Evolutionary conservation across 1,140 invertebrate species (phyloP).

Genomic region (Muscidifurax raptorellus): DNA sequence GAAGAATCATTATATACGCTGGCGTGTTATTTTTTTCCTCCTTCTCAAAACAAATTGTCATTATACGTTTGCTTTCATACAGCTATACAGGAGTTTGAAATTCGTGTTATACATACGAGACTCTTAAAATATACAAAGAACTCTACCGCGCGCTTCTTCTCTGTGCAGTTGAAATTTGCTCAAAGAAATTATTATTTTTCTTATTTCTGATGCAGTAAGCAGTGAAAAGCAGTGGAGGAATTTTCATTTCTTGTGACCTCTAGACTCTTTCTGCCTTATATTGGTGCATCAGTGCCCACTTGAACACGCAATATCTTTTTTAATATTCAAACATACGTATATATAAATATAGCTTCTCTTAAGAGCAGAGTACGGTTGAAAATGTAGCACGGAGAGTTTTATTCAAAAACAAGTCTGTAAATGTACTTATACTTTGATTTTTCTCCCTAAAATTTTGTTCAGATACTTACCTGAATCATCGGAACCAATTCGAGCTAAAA

Average conservation of each 20-base stretch:
- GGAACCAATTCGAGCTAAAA: too few species aligned
- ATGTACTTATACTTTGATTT: too few species aligned
- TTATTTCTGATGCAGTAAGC: conserved; percentile 21
- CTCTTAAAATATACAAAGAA: neutral
- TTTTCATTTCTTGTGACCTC: conserved; percentile 1
- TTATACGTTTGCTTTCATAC: neutral
- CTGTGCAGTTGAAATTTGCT: conserved; percentile 17
- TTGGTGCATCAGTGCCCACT: conserved; percentile 2
- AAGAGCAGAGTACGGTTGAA: too few species aligned
- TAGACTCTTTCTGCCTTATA: neutral
- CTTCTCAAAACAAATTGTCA: neutral
- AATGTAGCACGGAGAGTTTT: too few species aligned
- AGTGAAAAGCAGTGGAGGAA: conserved; percentile 24
- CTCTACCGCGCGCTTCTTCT: neutral
- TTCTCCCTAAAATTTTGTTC: too few species aligned
- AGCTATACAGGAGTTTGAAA: neutral
- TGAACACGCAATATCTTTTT: conserved; percentile 26
- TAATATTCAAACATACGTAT: conserved; percentile 3
- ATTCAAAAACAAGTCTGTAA: too few species aligned
- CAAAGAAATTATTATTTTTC: conserved; percentile 20
- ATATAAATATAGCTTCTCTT: neutral
- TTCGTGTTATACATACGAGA: neutral
- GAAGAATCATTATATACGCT: too few species aligned
- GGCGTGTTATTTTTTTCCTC: too few species aligned
- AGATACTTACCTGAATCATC: too few species aligned